Base-by-base conservation (phyloP, 2,797 vertebrate genomes). In the Thunnus albacares region DNA sequence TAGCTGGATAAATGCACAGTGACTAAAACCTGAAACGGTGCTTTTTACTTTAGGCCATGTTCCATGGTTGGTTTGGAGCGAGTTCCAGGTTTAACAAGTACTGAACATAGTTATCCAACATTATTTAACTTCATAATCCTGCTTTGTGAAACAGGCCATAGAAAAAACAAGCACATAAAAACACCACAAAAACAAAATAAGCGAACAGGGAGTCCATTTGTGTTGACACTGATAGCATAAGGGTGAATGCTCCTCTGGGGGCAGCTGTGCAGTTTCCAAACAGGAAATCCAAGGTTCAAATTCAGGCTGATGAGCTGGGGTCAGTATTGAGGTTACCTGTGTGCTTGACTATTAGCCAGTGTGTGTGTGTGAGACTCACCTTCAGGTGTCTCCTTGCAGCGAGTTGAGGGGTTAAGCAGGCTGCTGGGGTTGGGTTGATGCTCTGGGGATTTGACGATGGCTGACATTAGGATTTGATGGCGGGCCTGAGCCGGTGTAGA, bases 391-490 rank as follows among this genome's bases (percentile, higher is more conserved):
- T 99, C 98, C 88, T 99, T 99, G 90, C 96, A 95, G 85, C 97
- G 97, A 79, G 96, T 95, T 17, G 97, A 97, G 0, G 98, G 98
- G 82, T 98, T 98, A 2, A 99, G 95, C 83, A 99, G 94, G 79
- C 97, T 97, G 95, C 97, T 97, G 66, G 98, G 97, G 77, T 97
- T 99, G 65, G 98, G 98, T 89, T 99, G 98, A 79, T 99, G 98
- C 90, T 99, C 98, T 0, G 98, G 98, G 0, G 98, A 99, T 86
- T 98, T 97, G 62, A 99, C 98, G 28, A 99, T 97, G 83, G 98
- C 98, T 6, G 98, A 98, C 98, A 99, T 99, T 90, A 99, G 97
- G 79, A 99, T 98, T 93, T 99, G 98, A 94, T 99, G 98, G 79
- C 98, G 96, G 71, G 98, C 97, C 7, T 97, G 97, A 77, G 97